These are phyloP conservation scores for Nomada fabriciana DNA, from an alignment of 2,888 invertebrate genomes.

Conservation along the genomic window DNA sequence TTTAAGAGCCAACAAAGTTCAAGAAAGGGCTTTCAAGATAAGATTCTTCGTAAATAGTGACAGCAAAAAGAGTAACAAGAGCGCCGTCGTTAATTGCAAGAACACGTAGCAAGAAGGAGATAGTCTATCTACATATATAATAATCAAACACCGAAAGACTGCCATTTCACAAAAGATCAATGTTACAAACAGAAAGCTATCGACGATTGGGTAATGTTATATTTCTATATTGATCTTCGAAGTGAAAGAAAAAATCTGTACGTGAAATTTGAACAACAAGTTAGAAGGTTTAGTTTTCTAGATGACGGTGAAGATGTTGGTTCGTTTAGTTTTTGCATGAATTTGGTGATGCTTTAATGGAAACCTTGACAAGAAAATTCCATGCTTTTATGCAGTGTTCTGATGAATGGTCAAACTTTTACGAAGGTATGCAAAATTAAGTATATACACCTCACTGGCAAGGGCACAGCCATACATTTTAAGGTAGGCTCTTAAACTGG, in stretches of 20 bases:
- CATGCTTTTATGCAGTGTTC: conserved; percentile 6
- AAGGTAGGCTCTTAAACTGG: conserved; percentile 1
- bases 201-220: no score
- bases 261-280: no score
- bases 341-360: neutral
- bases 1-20: neutral
- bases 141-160: no score
- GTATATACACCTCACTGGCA: neutral
- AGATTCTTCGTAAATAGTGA: conserved; percentile 1
- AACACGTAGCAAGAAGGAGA: neutral
- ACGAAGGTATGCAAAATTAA: conserved; percentile 15
- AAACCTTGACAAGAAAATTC: neutral
- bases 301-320: neutral
- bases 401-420: conserved; percentile 4
- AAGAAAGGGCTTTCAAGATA: neutral
- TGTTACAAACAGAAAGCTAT: no score
- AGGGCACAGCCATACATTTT: neutral
- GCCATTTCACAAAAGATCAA: no score
- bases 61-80: neutral
- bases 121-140: neutral
- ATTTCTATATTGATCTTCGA: no score
- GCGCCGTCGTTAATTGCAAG: neutral
- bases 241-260: no score
- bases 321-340: neutral
- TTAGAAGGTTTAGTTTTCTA: no score